These are phyloP conservation scores for Mimachlamys varia DNA, from an alignment of 2,888 invertebrate genomes.

Conservation along the genomic window DNA sequence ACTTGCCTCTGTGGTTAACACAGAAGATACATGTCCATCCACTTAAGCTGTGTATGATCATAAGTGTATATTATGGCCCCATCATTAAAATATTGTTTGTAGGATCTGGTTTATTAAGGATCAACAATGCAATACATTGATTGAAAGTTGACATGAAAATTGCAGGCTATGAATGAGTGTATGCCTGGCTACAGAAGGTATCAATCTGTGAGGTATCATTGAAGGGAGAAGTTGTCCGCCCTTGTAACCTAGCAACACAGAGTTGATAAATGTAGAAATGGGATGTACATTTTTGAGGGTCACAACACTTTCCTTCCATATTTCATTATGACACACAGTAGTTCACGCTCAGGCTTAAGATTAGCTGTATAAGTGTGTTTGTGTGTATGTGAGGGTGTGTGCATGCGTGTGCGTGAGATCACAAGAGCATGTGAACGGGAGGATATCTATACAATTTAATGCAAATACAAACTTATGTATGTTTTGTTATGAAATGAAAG, in stretches of 20 bases:
- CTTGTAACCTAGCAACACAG: not conserved
- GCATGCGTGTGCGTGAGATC: not conserved
- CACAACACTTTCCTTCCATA: not conserved
- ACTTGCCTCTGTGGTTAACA: not conserved
- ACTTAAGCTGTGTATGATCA: not conserved
- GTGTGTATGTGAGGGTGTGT: not conserved
- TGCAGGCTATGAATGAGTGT: not conserved
- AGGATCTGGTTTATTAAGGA: not conserved
- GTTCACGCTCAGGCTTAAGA: slow-evolving; percentile 31
- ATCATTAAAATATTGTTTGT: not conserved
- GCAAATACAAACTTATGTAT: slow-evolving; percentile 20
- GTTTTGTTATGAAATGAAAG: slow-evolving; percentile 31
- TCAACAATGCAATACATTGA: not conserved
- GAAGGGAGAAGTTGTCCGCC: slow-evolving; percentile 10
- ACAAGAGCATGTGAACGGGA: not conserved
- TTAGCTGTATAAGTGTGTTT: not conserved
- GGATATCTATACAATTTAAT: slow-evolving; percentile 24
- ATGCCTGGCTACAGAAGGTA: not conserved
- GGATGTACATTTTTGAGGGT: not conserved
- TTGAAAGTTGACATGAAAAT: not conserved
- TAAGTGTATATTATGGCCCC: not conserved
- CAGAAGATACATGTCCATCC: not conserved
- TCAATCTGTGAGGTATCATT: not conserved
- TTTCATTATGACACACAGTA: slow-evolving; percentile 18
- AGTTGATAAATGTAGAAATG: not conserved